Base-by-base conservation (phyloP, 2,888 invertebrate species). In the Halictus quadricinctus region DNA sequence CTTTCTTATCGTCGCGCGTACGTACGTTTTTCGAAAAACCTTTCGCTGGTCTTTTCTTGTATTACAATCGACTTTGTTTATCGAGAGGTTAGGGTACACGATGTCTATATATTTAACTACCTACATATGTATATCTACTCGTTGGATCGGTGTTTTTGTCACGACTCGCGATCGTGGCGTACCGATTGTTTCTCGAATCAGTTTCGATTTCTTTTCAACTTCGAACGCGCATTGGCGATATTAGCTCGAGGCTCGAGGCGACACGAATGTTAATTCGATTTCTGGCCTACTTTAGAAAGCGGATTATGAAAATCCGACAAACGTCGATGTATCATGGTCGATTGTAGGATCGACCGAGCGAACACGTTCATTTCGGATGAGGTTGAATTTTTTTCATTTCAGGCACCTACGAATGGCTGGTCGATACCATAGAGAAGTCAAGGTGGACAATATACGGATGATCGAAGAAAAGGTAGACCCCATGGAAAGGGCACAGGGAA, bases 401-500 rank as follows among this genome's bases (percentile, higher is more conserved):
- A 70, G 70, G 41, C 41, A 41, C n/a, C 13, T n/a, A 46, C 70
- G n/a, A 70, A 70, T 70, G 70, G 70, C 70, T 43, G 70, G 13
- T 43, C n/a, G 70, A 70, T 43, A 70, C 43, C n/a, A n/a, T 43
- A 43, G 43, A 70, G 70, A 70, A 43, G 43, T 41, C 18, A 69
- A 69, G n/a, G 43, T 70, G 5, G 70, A 70, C 10, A 10, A n/a
- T 70, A n/a, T 43, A 12, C 43, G 43, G n/a, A 70, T 41, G 41
- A 12, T 41, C 15, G 21, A 69, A n/a, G 12, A 36, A 4, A 41
- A 41, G 12, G 69, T n/a, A 13, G 70, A n/a, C 5, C 92, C 88
- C 58, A 94, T 94, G 94, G 94, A 94, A 43, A 92, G 84, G 86
- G 85, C 87, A 72, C 93, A 93, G 70, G 89, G 92, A 80, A 90